Conservation (phyloP, 2,797 vertebrate species). For the Numenius phaeopus region DNA sequence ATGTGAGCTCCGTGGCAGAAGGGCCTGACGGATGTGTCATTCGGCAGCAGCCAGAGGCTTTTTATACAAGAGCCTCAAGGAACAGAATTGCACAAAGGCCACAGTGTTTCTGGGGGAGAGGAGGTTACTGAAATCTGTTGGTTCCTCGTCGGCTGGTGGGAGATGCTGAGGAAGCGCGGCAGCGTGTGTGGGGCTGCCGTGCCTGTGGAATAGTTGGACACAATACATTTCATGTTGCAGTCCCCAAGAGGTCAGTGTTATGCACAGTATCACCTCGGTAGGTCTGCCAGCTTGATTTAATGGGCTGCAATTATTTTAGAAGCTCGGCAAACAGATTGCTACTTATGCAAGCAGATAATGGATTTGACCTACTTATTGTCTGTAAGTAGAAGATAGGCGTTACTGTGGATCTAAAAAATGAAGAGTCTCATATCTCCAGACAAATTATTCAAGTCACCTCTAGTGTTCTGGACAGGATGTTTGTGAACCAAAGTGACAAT, state of each 20-base stretch:
- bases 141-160: not conserved
- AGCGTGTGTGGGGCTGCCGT: not conserved
- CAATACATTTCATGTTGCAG: not conserved
- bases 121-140: not conserved
- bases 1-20: not conserved
- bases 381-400: not conserved
- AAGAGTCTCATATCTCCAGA: not conserved
- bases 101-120: not conserved
- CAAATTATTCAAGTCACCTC: not conserved
- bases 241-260: not conserved
- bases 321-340: not conserved
- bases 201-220: not conserved
- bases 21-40: not conserved
- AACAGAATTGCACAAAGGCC: slow-evolving; percentile 26
- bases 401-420: not conserved
- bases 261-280: not conserved
- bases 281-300: not conserved
- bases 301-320: slow-evolving; percentile 36
- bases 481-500: not conserved
- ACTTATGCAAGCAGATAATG: slow-evolving; percentile 41
- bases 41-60: slow-evolving; percentile 38
- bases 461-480: not conserved
- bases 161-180: not conserved
- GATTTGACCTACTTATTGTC: slow-evolving; percentile 45
- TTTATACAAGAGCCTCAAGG: not conserved